Percentiles rank a stretch among this genome's conserved stretches.
These are phyloP conservation scores for Sminthurides bifidus DNA, from an alignment of 1,140 invertebrate species.

Conservation along the genomic window DNA sequence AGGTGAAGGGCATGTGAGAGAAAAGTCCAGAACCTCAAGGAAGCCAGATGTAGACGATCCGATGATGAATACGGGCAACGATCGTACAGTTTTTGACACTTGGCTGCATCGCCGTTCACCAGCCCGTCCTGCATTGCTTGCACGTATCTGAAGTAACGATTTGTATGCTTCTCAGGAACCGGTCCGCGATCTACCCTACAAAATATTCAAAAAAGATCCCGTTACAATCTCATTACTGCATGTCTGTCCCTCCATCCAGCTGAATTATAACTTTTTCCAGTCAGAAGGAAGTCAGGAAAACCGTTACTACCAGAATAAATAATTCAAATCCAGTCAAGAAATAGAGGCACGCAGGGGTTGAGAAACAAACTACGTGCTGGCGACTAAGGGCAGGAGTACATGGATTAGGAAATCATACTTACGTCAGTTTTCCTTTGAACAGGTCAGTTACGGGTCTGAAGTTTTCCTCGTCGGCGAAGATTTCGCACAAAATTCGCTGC, in stretches of 20 bases:
- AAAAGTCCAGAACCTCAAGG: slow-evolving; percentile 30
- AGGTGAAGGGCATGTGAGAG: slow-evolving; percentile 28
- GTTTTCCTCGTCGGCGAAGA: slow-evolving; percentile 33
- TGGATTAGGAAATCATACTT: slow-evolving; percentile 8
- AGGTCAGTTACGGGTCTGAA: slow-evolving; percentile 34
- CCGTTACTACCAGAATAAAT: too few species aligned
- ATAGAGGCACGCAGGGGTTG: too few species aligned
- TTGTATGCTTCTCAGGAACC: slow-evolving; percentile 23
- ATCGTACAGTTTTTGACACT: slow-evolving; percentile 20
- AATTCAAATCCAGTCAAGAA: too few species aligned
- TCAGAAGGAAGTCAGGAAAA: too few species aligned
- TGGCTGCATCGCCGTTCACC: slow-evolving; percentile 16
- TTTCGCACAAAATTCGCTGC: slow-evolving; percentile 34
- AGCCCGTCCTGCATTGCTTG: slow-evolving; percentile 31
- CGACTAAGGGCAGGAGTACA: too few species aligned
- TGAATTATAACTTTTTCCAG: too few species aligned
- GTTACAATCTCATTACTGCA: too few species aligned
- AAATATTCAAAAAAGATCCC: neutral
- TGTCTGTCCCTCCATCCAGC: too few species aligned
- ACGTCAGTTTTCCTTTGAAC: slow-evolving; percentile 33
- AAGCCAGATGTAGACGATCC: slow-evolving; percentile 29
- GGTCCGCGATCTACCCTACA: slow-evolving; percentile 29
- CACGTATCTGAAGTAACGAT: slow-evolving; percentile 31
- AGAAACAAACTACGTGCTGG: too few species aligned
- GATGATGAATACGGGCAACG: slow-evolving; percentile 29